Percentiles rank a stretch among this genome's conserved stretches.
Evolutionary conservation across 1,140 invertebrate genomes (phyloP).

Genomic region (Maconellicoccus hirsutus): DNA sequence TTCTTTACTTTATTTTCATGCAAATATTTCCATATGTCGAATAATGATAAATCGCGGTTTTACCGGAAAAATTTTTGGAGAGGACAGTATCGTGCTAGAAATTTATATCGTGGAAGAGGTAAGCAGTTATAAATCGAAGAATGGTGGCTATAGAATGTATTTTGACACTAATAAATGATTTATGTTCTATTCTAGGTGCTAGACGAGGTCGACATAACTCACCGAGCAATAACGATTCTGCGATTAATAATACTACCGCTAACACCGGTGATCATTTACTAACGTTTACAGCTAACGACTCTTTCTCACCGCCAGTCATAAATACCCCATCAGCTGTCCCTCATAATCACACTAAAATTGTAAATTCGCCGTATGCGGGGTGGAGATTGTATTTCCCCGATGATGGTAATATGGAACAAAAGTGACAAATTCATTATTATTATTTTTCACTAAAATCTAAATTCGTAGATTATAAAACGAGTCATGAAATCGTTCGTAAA

Average conservation of each 20-base stretch:
- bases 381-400: slow-evolving; percentile 58
- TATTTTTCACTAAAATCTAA: slow-evolving; percentile 24
- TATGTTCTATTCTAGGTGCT: not conserved
- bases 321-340: not conserved
- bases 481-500: slow-evolving; percentile 38
- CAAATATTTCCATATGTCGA: not conserved
- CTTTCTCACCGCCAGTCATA: not conserved
- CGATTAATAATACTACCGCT: not conserved
- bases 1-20: not conserved
- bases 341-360: not conserved
- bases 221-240: not conserved
- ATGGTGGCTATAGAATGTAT: too few species aligned
- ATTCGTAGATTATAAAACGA: slow-evolving; percentile 41
- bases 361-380: slow-evolving; percentile 31
- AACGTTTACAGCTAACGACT: not conserved
- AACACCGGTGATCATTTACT: not conserved
- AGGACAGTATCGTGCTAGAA: not conserved
- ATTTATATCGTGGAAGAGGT: not conserved
- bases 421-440: slow-evolving; percentile 26
- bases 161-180: too few species aligned
- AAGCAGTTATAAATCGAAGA: too few species aligned
- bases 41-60: not conserved
- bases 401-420: slow-evolving; percentile 39
- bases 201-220: not conserved
- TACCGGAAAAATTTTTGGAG: not conserved